Evolutionary conservation across 1,140 invertebrate genomes (phyloP).

Genomic region (Aphelenchoides avenae): DNA sequence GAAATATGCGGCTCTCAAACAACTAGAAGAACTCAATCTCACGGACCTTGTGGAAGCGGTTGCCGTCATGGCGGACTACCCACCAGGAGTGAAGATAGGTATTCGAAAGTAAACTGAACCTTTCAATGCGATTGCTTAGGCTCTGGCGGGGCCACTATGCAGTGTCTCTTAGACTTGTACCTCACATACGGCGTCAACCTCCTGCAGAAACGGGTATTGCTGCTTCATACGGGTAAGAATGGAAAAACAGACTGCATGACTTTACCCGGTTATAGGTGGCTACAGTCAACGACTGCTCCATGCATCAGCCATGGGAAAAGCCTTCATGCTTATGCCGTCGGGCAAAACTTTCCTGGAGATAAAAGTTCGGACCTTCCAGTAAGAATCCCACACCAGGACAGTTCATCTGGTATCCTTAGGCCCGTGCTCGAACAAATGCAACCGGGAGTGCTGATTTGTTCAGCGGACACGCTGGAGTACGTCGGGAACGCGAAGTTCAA

Average conservation of each 20-base stretch:
- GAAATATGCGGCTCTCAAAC: conserved; percentile 5
- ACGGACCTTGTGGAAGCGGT: background rate
- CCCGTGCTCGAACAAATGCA: background rate
- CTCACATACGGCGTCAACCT: background rate
- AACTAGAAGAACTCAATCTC: background rate
- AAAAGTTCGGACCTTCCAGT: background rate
- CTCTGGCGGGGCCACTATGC: conserved; percentile 1
- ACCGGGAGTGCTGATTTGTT: background rate
- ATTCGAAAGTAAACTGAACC: background rate
- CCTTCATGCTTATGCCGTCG: conserved; percentile 5
- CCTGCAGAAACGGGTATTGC: background rate
- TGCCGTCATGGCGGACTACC: background rate
- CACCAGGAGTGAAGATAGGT: conserved; percentile 1
- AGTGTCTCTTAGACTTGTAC: background rate
- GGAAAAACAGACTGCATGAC: background rate
- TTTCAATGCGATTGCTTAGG: background rate
- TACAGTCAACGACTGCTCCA: background rate
- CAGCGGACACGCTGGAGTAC: conserved; percentile 7
- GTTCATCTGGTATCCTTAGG: background rate
- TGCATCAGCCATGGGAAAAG: conserved; percentile 6
- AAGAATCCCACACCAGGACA: background rate
- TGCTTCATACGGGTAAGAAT: conserved; percentile 3
- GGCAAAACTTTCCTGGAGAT: background rate
- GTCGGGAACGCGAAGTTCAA: too few species aligned
- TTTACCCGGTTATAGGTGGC: background rate